phyloP scores from a whole-genome alignment of 2,113 vertebrate species.

The Hippocampus mohnikei region DNA sequence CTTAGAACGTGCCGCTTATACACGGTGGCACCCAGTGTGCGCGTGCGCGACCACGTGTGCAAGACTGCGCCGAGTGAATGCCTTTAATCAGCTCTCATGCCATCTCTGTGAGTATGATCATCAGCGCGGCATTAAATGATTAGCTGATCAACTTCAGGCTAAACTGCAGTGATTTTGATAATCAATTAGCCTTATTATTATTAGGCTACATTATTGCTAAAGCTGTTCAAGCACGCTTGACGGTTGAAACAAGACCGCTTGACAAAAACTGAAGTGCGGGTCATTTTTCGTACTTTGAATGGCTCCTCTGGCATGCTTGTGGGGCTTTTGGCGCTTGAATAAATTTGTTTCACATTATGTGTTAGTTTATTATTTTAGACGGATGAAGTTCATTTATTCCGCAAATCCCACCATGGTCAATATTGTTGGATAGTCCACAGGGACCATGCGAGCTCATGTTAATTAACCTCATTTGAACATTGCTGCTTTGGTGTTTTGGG shows the following conservation, averaged over 20 bases:
- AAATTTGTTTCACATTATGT: background rate
- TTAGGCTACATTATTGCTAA: conserved; percentile 7
- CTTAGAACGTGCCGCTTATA: too few relatives aligned
- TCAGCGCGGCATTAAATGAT: background rate
- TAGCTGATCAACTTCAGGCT: conserved; percentile 10
- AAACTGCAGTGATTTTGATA: conserved; percentile 10
- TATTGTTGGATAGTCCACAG: background rate
- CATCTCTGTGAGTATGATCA: background rate
- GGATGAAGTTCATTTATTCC: background rate
- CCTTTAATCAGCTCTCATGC: background rate
- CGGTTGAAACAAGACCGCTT: conserved; percentile 8
- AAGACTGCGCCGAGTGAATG: background rate
- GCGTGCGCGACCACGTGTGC: background rate
- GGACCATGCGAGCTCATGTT: background rate
- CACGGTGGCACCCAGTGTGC: background rate
- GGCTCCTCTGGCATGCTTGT: conserved; percentile 3
- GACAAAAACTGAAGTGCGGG: conserved; percentile 9
- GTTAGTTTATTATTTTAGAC: background rate
- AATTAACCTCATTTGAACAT: background rate
- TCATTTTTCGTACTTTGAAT: conserved; percentile 10
- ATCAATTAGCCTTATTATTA: conserved; percentile 15
- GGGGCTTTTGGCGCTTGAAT: conserved; percentile 1
- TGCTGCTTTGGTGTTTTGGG: background rate
- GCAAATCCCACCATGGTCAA: background rate
- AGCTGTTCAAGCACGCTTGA: conserved; percentile 7